Evolutionary conservation across 1,140 invertebrate genomes (phyloP).

Genomic region (Lordiphosa mommai): DNA sequence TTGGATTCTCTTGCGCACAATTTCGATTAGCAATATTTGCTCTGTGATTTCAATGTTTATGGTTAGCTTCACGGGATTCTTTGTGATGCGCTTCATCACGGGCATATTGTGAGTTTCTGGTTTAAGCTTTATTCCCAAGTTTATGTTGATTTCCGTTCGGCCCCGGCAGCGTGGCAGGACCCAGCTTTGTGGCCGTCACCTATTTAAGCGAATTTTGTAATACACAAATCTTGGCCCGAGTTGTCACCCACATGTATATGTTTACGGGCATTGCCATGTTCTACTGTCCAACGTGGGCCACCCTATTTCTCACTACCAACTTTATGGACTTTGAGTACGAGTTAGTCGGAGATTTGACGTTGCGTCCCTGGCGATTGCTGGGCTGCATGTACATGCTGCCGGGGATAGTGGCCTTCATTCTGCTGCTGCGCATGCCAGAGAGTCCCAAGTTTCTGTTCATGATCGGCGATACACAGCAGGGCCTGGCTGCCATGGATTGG

Average conservation of each 20-base stretch:
- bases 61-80: conserved; percentile 34
- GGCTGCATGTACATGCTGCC: conserved; percentile 41
- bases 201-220: conserved; percentile 58
- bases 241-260: conserved; percentile 55
- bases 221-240: conserved; percentile 34
- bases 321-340: conserved; percentile 41
- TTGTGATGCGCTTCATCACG: conserved; percentile 47
- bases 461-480: conserved; percentile 35
- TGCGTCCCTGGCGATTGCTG: conserved; percentile 42
- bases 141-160: too few relatives aligned
- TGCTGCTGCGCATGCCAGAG: conserved; percentile 46
- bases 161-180: conserved; percentile 41
- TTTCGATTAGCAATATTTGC: conserved; percentile 36
- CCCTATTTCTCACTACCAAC: conserved; percentile 8
- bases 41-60: conserved; percentile 52
- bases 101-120: conserved; percentile 51
- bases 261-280: conserved; percentile 57
- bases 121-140: not conserved
- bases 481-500: conserved; percentile 39
- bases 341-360: conserved; percentile 3
- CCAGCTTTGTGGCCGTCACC: conserved; percentile 51
- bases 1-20: conserved; percentile 80
- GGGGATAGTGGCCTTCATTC: conserved; percentile 38
- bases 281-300: conserved; percentile 33
- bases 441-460: conserved; percentile 55